Base-by-base conservation (phyloP, 2,797 vertebrate genomes). In the Semaprochilodus insignis region DNA sequence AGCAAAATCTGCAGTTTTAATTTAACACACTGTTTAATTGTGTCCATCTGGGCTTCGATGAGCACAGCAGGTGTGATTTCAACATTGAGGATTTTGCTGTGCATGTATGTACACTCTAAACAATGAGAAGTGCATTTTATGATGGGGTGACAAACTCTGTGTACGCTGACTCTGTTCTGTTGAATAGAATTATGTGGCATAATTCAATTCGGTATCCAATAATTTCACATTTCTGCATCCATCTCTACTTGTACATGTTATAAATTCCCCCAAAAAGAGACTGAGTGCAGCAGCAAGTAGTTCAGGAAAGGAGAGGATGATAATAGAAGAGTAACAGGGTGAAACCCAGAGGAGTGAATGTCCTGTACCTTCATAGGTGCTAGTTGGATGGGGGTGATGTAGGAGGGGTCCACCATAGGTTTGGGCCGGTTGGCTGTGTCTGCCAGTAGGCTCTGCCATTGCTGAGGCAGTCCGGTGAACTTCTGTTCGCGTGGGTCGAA, bases 351-450 rank as follows among this genome's bases (percentile, higher is more conserved):
- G 3, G 11, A 66, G 25, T 4, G 65, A 13, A 0, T 55, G 27
- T 48, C 15, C 15, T 63, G 80, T 84, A 99, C 98, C 98, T 99
- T 99, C 97, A 99, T 99, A 25, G 98, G 98, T 0, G 98, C 97
- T 80, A 99, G 96, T 89, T 99, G 97, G 81, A 99, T 99, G 83
- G 98, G 97, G 3, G 98, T 99, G 92, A 99, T 99, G 91, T 97
- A 99, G 51, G 98, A 99, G 5, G 98, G 97, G 91, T 99, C 98
- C 88, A 99, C 98, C 97, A 99, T 97, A 83, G 98, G 98, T 92
- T 98, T 99, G 0, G 98, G 98, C 54, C 98, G 92, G 92, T 99
- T 99, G 86, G 97, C 97, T 0, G 98, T 99, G 91, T 99, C 98
- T 0, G 98, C 97, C 86, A 99, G 93, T 88, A 99, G 94, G 86